phyloP scores from a whole-genome alignment of 2,888 invertebrate species.

The Orthosia gracilis region DNA sequence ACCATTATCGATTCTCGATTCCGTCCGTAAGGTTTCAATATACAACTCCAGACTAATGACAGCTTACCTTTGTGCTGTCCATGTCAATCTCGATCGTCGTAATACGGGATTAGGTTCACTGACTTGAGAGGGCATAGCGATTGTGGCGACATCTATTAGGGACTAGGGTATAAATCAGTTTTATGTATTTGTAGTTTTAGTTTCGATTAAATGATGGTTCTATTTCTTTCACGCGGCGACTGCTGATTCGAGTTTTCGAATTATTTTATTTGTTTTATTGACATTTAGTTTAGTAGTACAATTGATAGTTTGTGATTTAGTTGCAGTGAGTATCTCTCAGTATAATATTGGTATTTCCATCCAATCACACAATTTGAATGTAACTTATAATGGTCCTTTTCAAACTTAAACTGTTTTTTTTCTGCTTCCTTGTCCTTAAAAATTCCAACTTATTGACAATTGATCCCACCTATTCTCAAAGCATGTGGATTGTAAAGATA shows the following conservation, averaged over 20 bases:
- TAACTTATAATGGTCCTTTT: too few relatives aligned
- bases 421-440: too few relatives aligned
- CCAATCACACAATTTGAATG: too few relatives aligned
- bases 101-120: conserved; percentile 62
- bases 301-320: too few relatives aligned
- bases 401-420: too few relatives aligned
- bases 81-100: conserved; percentile 59
- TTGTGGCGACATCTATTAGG: conserved; percentile 52
- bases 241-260: neutral
- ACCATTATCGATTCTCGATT: conserved; percentile 60
- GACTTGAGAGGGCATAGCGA: conserved; percentile 43
- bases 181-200: conserved; percentile 8
- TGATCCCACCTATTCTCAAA: too few relatives aligned
- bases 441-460: too few relatives aligned
- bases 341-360: too few relatives aligned
- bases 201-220: neutral
- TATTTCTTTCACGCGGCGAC: neutral
- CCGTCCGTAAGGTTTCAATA: conserved; percentile 62
- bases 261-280: neutral
- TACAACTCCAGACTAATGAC: conserved; percentile 60
- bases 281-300: neutral
- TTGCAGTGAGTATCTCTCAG: too few relatives aligned
- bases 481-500: too few relatives aligned
- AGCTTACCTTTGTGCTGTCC: conserved; percentile 66
- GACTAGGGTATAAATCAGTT: conserved; percentile 29